A percentile compares a stretch with the other conserved stretches of the same genome.
Evolutionary conservation across 2,888 invertebrate genomes (phyloP).

Genomic region (Xiphydria camelus): DNA sequence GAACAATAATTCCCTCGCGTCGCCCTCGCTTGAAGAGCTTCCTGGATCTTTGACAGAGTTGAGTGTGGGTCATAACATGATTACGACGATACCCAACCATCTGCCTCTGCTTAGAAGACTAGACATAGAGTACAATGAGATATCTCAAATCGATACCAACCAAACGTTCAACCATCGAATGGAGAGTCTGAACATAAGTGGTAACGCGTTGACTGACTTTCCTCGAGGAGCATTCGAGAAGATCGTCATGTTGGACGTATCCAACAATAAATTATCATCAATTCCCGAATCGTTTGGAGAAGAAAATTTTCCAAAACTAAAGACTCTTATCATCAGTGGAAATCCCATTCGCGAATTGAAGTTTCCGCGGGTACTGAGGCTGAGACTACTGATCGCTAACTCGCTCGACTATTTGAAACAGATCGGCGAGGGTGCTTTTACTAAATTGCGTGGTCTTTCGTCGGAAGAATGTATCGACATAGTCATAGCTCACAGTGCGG

Average conservation of each 20-base stretch:
- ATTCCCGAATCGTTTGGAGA: constrained; percentile 59
- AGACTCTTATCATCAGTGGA: constrained; percentile 60
- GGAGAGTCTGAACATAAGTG: constrained; percentile 37
- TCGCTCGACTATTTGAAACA: constrained; percentile 29
- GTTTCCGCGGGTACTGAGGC: constrained; percentile 58
- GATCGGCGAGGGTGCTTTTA: constrained; percentile 58
- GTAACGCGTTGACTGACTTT: constrained; percentile 55
- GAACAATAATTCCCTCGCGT: constrained; percentile 37
- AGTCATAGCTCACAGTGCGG: constrained; percentile 59
- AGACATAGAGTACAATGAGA: constrained; percentile 36
- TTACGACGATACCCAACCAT: constrained; percentile 25
- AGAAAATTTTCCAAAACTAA: constrained; percentile 59
- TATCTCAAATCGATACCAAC: constrained; percentile 25
- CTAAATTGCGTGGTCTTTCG: constrained; percentile 52
- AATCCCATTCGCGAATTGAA: constrained; percentile 61
- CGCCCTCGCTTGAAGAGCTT: constrained; percentile 29
- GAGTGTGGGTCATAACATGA: constrained; percentile 34
- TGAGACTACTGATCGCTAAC: constrained; percentile 58
- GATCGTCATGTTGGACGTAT: constrained; percentile 60
- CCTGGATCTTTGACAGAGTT: constrained; percentile 34
- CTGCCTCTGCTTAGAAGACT: constrained; percentile 26
- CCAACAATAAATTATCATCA: constrained; percentile 59
- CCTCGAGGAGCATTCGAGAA: constrained; percentile 57
- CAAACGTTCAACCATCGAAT: constrained; percentile 23
- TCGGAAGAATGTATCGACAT: constrained; percentile 58